phyloP scores from a whole-genome alignment of 2,888 invertebrate genomes.

The Merodon equestris region DNA sequence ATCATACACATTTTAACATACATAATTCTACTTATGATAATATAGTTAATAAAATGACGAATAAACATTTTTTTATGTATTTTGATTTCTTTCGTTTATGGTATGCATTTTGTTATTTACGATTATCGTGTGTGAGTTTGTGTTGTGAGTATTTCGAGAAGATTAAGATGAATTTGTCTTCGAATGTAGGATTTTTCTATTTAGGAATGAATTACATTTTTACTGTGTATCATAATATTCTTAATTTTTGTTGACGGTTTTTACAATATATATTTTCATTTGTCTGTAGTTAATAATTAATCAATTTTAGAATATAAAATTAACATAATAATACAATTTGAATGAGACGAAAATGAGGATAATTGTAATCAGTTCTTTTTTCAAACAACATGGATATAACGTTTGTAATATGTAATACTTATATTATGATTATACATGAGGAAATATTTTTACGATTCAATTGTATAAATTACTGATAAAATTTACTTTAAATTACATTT shows the following conservation, averaged over 20 bases:
- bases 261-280: constrained; percentile 3
- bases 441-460: constrained; percentile 64
- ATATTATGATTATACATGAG: constrained; percentile 49
- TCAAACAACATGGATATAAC: constrained; percentile 27
- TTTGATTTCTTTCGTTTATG: neutral
- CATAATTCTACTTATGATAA: constrained; percentile 47
- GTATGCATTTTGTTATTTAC: constrained; percentile 38
- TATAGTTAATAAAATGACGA: constrained; percentile 23
- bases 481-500: constrained; percentile 64
- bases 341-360: constrained; percentile 6
- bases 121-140: constrained; percentile 43
- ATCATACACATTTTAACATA: constrained; percentile 23
- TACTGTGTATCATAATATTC: too few species aligned
- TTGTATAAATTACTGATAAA: constrained; percentile 65
- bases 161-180: too few species aligned
- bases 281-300: constrained; percentile 38
- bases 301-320: constrained; percentile 39
- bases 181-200: too few species aligned
- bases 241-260: too few species aligned
- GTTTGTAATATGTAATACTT: constrained; percentile 51
- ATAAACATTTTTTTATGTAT: neutral
- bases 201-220: too few species aligned
- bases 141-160: constrained; percentile 51
- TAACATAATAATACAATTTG: constrained; percentile 25
- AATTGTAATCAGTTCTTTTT: constrained; percentile 43